Conservation (phyloP, 2,797 vertebrate species). For the Acanthornis magna region DNA sequence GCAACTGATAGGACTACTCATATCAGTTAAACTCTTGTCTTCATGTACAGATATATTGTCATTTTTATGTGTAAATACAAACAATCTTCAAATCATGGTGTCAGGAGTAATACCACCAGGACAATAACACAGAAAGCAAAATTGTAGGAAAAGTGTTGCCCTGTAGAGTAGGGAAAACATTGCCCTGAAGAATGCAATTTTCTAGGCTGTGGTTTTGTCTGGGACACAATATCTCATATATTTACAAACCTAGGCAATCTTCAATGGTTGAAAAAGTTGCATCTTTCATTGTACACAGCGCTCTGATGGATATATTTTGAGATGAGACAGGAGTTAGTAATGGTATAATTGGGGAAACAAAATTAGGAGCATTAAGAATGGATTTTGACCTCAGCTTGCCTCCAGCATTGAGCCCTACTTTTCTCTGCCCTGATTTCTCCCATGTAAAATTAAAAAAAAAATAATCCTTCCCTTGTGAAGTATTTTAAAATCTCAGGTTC, state of each 20-base stretch:
- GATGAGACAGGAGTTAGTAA: neutral
- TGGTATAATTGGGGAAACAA: neutral
- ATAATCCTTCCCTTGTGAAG: neutral
- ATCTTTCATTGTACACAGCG: neutral
- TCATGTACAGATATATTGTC: neutral
- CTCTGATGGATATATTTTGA: neutral
- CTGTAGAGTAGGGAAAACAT: neutral
- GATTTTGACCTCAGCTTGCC: neutral
- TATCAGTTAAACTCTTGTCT: neutral
- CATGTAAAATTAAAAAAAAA: neutral
- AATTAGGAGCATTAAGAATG: neutral
- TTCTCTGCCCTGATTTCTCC: neutral
- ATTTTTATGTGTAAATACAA: neutral
- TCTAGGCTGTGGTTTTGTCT: neutral
- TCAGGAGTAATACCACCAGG: neutral
- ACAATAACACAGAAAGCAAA: neutral
- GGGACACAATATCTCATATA: neutral
- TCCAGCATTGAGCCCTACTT: neutral
- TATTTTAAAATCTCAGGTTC: neutral
- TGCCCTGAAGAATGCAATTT: neutral
- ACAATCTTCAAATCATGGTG: neutral
- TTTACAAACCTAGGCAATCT: neutral
- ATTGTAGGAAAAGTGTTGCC: neutral
- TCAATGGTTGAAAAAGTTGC: neutral
- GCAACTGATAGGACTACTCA: neutral